Evolutionary conservation across 1,140 invertebrate genomes (phyloP), one percentile per base, ranked within the genome.

Genomic region (Conus ventricosus): DNA sequence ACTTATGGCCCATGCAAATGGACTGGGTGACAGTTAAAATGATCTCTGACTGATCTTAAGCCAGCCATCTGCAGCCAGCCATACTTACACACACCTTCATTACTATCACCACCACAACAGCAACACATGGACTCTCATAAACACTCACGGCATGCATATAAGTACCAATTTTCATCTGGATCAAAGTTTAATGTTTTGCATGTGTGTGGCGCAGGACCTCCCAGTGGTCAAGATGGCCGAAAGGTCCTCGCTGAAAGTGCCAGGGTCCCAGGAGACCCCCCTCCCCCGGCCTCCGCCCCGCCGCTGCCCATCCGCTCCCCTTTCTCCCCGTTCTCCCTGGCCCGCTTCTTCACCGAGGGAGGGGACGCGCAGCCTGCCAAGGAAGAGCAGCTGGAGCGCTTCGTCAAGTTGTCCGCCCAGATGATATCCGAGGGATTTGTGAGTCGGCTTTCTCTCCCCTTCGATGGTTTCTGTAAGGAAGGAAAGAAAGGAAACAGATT

Each of bases 331-430:
- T 63, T 63, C 60, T 63, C 60, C 20, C 17, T n/a, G 1, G 11
- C 92, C 20, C 91, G 90, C 20, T 89, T 90, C 85, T 90, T 93
- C 5, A 89, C 91, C 13, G 93, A 95, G 57, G 95, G 67, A 71
- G 67, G 67, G 67, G 67, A 96, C 96, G 53, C 95, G 96, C 57
- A 93, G 95, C 84, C 95, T 95, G 89, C 13, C 67, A 96, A 96
- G 57, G 91, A 94, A 88, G 95, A 95, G 85, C 97, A 96, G 90
- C 96, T 96, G 86, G 97, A 98, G 95, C 97, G 98, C 91, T 99
- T 99, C 96, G 96, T 99, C 87, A 99, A 99, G 96, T 98, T 99
- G 90, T 80, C 71, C 17, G 84, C 85, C 0, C 39, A 87, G 53
- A 78, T 78, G 27, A 87, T 87, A 23, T 78, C 85, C 6, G 85